Conservation (phyloP, 2,888 invertebrate species). For the Petrolisthes cinctipes region DNA sequence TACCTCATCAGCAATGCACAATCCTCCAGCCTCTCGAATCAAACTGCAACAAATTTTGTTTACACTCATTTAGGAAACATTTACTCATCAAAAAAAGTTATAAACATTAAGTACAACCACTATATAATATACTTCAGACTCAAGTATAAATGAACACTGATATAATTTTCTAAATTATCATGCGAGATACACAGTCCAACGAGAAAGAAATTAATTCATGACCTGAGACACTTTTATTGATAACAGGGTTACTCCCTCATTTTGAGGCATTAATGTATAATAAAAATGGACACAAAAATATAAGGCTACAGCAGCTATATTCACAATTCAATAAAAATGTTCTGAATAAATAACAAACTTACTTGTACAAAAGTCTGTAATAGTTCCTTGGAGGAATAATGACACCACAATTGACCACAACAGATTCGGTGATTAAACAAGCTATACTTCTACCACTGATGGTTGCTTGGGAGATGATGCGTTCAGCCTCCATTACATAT, state of each 20-base stretch:
- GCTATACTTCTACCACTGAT: slow-evolving; percentile 65
- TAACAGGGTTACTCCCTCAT: too few relatives aligned
- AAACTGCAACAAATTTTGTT: slow-evolving; percentile 68
- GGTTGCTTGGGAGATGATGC: slow-evolving; percentile 46
- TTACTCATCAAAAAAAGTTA: too few relatives aligned
- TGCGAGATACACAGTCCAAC: too few relatives aligned
- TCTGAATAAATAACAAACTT: slow-evolving; percentile 38
- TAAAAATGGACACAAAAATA: too few relatives aligned
- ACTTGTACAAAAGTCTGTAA: slow-evolving; percentile 67
- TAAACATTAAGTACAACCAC: not conserved
- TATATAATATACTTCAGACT: too few relatives aligned
- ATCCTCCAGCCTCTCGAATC: slow-evolving; percentile 72
- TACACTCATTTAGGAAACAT: not conserved
- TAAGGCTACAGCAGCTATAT: too few relatives aligned
- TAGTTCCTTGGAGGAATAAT: slow-evolving; percentile 68
- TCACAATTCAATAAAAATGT: too few relatives aligned
- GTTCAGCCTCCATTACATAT: slow-evolving; percentile 65
- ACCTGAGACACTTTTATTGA: too few relatives aligned
- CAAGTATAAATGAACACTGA: not conserved
- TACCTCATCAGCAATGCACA: slow-evolving; percentile 76
- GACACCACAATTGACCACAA: slow-evolving; percentile 68
- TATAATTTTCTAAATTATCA: not conserved
- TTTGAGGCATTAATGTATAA: too few relatives aligned
- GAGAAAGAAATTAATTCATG: too few relatives aligned
- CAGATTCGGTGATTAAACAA: slow-evolving; percentile 68